Evolutionary conservation across 2,888 invertebrate genomes (phyloP).

Genomic region (Acanthoscelides obtectus): DNA sequence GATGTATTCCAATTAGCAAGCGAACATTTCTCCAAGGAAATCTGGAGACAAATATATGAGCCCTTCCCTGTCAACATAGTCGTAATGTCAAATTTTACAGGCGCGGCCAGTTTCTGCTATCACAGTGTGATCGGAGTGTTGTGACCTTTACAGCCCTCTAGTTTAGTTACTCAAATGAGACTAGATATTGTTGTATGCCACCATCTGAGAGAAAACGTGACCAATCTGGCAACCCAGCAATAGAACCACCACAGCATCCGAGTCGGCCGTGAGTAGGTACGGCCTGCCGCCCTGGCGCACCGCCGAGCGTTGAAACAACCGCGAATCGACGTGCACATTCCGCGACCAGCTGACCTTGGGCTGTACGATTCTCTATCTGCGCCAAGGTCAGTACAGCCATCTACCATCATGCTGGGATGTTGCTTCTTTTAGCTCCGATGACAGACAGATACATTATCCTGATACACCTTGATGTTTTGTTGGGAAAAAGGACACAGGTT

Average conservation of each 20-base stretch:
- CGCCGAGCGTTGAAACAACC: slow-evolving; percentile 26
- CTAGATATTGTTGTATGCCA: too few species aligned
- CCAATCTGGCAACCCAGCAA: neutral
- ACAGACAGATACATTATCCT: neutral
- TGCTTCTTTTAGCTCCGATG: neutral
- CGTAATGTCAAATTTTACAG: too few species aligned
- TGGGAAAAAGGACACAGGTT: neutral
- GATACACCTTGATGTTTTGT: neutral
- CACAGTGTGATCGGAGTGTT: too few species aligned
- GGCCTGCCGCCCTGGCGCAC: slow-evolving; percentile 58
- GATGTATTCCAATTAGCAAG: too few species aligned
- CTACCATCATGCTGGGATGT: slow-evolving; percentile 1
- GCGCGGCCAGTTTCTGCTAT: too few species aligned
- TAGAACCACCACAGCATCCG: slow-evolving; percentile 45
- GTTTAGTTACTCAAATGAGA: too few species aligned
- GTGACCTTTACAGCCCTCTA: too few species aligned
- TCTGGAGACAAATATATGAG: too few species aligned
- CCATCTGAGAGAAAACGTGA: neutral
- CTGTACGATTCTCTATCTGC: slow-evolving; percentile 34
- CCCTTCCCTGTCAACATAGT: too few species aligned
- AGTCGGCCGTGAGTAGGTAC: slow-evolving; percentile 54
- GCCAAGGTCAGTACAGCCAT: slow-evolving; percentile 28
- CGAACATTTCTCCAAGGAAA: too few species aligned
- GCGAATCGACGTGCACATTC: slow-evolving; percentile 36
- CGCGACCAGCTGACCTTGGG: slow-evolving; percentile 36